Percentiles rank a stretch among this genome's conserved stretches.
Evolutionary conservation across 1,140 invertebrate species (phyloP).

Genomic region (Drosophila ananassae): DNA sequence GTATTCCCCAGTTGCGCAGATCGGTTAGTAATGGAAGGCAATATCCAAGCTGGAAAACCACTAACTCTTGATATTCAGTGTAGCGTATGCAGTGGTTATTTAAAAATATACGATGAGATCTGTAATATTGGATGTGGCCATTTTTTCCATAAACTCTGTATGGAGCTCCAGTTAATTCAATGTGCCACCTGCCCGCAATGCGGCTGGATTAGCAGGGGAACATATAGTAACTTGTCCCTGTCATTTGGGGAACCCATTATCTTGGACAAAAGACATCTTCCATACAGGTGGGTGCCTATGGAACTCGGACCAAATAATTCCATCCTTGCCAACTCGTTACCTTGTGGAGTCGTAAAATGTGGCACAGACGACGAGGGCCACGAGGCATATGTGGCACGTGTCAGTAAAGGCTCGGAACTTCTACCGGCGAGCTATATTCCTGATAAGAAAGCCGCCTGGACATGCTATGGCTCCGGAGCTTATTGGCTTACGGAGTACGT

Average conservation of each 20-base stretch:
- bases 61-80: too few species aligned
- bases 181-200: conserved; percentile 72
- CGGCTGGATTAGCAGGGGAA: conserved; percentile 40
- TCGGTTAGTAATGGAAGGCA: too few species aligned
- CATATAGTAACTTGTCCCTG: conserved; percentile 59
- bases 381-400: conserved; percentile 69
- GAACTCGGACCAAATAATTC: conserved; percentile 32
- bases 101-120: too few species aligned
- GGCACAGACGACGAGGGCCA: conserved; percentile 62
- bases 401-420: conserved; percentile 58
- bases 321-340: background rate
- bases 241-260: conserved; percentile 63
- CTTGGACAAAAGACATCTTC: conserved; percentile 29
- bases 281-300: conserved; percentile 47
- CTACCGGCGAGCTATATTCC: conserved; percentile 68
- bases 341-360: conserved; percentile 55
- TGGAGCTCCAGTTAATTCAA: conserved; percentile 53
- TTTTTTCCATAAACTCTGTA: conserved; percentile 67
- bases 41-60: too few species aligned
- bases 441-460: conserved; percentile 44
- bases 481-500: conserved; percentile 40
- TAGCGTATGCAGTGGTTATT: too few species aligned
- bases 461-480: conserved; percentile 43
- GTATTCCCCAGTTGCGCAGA: too few species aligned
- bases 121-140: conserved; percentile 52